A percentile compares a stretch with the other conserved stretches of the same genome.
Conservation (phyloP, 1,140 invertebrate species). For the Apis mellifera region DNA sequence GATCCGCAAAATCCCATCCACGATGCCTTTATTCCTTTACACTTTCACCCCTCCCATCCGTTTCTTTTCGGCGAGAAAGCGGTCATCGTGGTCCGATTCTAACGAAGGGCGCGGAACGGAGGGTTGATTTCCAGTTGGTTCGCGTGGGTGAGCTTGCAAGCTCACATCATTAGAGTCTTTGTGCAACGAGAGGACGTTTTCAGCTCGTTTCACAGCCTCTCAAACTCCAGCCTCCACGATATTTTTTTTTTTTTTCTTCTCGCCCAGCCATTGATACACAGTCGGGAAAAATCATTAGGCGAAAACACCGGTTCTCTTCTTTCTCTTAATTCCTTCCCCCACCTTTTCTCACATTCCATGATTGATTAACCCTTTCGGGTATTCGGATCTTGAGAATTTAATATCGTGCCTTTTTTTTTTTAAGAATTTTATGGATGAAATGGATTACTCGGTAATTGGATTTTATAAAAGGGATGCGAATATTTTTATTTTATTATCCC, state of each 20-base stretch:
- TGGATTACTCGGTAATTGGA: neutral
- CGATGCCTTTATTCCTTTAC: too few species aligned
- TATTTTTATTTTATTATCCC: too few species aligned
- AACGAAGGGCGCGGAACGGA: conserved; percentile 31
- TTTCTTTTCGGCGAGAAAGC: conserved; percentile 9
- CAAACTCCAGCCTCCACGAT: conserved; percentile 19
- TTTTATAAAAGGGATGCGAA: neutral
- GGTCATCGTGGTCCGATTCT: conserved; percentile 16
- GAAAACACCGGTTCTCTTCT: neutral
- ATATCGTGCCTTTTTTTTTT: neutral
- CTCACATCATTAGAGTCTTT: conserved; percentile 65
- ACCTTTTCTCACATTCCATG: too few species aligned
- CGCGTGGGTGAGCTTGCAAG: conserved; percentile 53
- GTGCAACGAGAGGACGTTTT: conserved; percentile 50
- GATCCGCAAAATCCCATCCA: neutral
- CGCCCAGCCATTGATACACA: conserved; percentile 20
- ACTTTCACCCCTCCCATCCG: neutral
- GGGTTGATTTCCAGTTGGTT: conserved; percentile 62
- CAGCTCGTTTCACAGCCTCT: conserved; percentile 59
- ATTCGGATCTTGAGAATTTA: neutral
- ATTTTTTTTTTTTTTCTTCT: conserved; percentile 7
- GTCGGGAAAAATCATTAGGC: conserved; percentile 22
- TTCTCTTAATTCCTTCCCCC: too few species aligned
- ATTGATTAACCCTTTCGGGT: neutral
- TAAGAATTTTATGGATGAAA: neutral